phyloP scores from a whole-genome alignment of 1,140 invertebrate genomes.

The Drosophila subpulchrella region DNA sequence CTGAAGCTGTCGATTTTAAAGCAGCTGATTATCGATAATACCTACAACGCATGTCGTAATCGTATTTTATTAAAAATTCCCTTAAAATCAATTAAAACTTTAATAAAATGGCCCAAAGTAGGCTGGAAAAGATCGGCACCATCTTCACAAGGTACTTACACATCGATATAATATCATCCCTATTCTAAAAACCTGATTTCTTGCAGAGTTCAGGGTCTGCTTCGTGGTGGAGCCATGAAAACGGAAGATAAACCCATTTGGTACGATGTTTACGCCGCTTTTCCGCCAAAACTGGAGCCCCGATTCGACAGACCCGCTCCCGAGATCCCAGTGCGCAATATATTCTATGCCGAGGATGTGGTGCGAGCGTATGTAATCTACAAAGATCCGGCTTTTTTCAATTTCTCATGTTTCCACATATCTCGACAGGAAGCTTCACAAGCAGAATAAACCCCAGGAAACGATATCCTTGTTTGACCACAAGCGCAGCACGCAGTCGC shows the following conservation, averaged over 20 bases:
- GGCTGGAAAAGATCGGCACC: constrained; percentile 90
- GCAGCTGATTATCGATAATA: neutral
- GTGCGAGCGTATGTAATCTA: constrained; percentile 90
- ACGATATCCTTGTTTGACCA: constrained; percentile 85
- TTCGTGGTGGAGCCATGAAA: constrained; percentile 90
- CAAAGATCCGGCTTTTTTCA: accelerated
- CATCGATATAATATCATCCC: neutral
- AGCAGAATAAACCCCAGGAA: constrained; percentile 85
- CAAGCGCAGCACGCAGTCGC: constrained; percentile 85
- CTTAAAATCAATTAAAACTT: constrained; percentile 42
- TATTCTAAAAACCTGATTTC: constrained; percentile 52
- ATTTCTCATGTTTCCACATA: neutral
- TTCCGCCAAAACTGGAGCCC: constrained; percentile 93
- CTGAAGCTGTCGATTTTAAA: constrained; percentile 1
- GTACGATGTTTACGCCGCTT: constrained; percentile 94
- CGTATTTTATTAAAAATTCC: constrained; percentile 8
- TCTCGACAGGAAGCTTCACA: constrained; percentile 87
- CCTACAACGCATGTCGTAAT: constrained; percentile 62
- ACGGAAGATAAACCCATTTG: constrained; percentile 93
- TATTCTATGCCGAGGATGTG: constrained; percentile 94
- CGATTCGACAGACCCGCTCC: constrained; percentile 88
- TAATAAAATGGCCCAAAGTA: constrained; percentile 87
- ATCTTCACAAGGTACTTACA: constrained; percentile 88
- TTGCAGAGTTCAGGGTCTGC: constrained; percentile 89
- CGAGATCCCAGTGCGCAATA: constrained; percentile 87